Evolutionary conservation across 2,797 vertebrate species (phyloP).

Genomic region (Melanotaenia maccullochi): DNA sequence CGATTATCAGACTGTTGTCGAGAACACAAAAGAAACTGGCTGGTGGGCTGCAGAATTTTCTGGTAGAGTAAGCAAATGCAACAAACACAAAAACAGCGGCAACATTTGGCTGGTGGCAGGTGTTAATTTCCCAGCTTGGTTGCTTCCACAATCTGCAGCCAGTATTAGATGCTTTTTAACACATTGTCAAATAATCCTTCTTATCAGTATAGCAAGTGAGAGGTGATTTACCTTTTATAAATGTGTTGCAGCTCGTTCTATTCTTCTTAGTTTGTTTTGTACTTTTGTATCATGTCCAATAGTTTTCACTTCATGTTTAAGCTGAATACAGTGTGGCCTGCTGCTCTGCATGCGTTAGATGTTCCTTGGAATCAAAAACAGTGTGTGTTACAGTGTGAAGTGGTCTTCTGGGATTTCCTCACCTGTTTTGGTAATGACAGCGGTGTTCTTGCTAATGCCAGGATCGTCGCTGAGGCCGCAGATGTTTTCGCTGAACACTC

Average conservation of each 20-base stretch:
- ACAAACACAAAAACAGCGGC: constrained; percentile 45
- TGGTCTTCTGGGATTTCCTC: constrained; percentile 32
- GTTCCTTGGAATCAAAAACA: constrained; percentile 6
- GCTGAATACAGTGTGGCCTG: constrained; percentile 6
- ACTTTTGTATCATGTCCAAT: background rate
- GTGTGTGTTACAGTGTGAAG: background rate
- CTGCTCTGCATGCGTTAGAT: constrained; percentile 24
- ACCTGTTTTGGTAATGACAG: constrained; percentile 89
- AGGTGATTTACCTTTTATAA: constrained; percentile 37
- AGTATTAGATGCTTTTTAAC: constrained; percentile 54
- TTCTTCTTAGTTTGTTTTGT: background rate
- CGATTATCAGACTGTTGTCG: constrained; percentile 32
- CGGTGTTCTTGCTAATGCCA: constrained; percentile 88
- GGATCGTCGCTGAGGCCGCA: constrained; percentile 88
- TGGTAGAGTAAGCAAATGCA: constrained; percentile 53
- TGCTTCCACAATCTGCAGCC: constrained; percentile 42
- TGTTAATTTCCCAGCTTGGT: constrained; percentile 60
- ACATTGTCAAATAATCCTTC: constrained; percentile 45
- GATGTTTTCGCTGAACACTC: constrained; percentile 89
- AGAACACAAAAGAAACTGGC: constrained; percentile 43
- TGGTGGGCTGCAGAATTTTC: constrained; percentile 49
- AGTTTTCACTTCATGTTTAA: constrained; percentile 5
- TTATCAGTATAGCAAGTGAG: constrained; percentile 34
- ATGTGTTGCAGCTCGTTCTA: background rate
- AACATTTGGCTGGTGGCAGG: constrained; percentile 69